phyloP scores from a whole-genome alignment of 2,797 vertebrate genomes.

The Botia kubotai region DNA sequence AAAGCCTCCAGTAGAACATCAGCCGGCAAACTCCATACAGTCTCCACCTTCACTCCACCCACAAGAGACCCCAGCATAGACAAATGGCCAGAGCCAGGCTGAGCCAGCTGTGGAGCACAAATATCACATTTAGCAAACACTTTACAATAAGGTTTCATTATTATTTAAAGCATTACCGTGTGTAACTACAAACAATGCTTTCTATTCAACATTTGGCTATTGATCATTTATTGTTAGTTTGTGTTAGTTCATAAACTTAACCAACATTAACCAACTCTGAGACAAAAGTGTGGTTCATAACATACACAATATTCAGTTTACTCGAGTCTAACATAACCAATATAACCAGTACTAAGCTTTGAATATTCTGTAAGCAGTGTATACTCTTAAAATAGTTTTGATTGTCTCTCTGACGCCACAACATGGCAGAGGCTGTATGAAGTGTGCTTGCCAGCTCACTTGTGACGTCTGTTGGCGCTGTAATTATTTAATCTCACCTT shows the following conservation, averaged over 20 bases:
- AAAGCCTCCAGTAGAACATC: slow-evolving; percentile 71
- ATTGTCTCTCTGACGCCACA: not conserved
- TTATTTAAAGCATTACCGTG: not conserved
- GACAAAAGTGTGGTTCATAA: too few relatives aligned
- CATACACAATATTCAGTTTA: too few relatives aligned
- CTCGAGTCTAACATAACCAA: too few relatives aligned
- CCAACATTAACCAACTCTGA: too few relatives aligned
- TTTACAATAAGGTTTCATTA: not conserved
- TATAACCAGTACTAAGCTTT: too few relatives aligned
- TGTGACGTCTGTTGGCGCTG: slow-evolving; percentile 16
- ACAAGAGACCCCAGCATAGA: slow-evolving; percentile 74
- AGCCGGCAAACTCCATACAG: slow-evolving; percentile 67
- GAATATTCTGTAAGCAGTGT: too few relatives aligned
- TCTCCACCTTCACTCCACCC: slow-evolving; percentile 75
- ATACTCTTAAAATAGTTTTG: not conserved
- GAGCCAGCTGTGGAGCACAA: slow-evolving; percentile 61
- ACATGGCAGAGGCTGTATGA: slow-evolving; percentile 5
- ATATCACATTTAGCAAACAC: not conserved
- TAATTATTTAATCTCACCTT: not conserved
- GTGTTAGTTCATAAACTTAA: too few relatives aligned
- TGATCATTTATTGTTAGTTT: too few relatives aligned
- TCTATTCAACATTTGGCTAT: too few relatives aligned
- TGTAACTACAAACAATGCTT: not conserved
- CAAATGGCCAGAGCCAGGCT: slow-evolving; percentile 62
- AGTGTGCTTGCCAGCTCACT: not conserved